Conservation (phyloP, 2,797 vertebrate species). For the Bufotes viridis region DNA sequence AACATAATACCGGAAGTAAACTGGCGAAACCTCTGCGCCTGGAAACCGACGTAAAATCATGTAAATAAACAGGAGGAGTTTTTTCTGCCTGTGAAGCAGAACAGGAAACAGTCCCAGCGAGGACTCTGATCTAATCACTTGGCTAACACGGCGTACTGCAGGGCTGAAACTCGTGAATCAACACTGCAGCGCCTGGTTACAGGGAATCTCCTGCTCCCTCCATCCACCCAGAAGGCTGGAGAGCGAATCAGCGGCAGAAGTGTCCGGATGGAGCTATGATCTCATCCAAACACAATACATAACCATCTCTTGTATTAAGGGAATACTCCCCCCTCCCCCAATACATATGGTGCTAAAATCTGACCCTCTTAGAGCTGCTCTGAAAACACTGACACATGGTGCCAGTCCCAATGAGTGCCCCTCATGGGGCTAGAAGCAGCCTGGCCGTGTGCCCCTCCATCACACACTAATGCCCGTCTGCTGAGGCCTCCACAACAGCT, state of each 20-base stretch:
- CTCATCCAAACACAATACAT: background rate
- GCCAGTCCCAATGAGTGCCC: background rate
- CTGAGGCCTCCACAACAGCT: background rate
- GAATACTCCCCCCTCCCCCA: background rate
- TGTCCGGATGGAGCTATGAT: background rate
- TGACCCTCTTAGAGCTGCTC: background rate
- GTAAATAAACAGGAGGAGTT: slow-evolving; percentile 30
- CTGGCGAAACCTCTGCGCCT: slow-evolving; percentile 6
- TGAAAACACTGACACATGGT: background rate
- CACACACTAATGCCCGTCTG: background rate
- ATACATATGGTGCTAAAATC: background rate
- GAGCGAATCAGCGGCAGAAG: background rate
- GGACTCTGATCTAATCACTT: slow-evolving; percentile 29
- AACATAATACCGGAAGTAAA: slow-evolving; percentile 39
- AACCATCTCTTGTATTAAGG: background rate
- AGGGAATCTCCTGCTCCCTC: background rate
- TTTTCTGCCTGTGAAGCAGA: slow-evolving; percentile 25
- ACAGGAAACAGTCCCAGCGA: slow-evolving; percentile 15
- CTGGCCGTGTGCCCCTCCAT: background rate
- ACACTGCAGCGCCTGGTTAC: background rate
- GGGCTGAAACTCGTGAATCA: background rate
- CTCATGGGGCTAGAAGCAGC: background rate
- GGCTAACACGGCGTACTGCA: background rate
- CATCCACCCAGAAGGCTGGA: background rate
- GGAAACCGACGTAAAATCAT: slow-evolving; percentile 12